Evolutionary conservation across 2,888 invertebrate genomes (phyloP).

Genomic region (Ypsolopha scabrella): DNA sequence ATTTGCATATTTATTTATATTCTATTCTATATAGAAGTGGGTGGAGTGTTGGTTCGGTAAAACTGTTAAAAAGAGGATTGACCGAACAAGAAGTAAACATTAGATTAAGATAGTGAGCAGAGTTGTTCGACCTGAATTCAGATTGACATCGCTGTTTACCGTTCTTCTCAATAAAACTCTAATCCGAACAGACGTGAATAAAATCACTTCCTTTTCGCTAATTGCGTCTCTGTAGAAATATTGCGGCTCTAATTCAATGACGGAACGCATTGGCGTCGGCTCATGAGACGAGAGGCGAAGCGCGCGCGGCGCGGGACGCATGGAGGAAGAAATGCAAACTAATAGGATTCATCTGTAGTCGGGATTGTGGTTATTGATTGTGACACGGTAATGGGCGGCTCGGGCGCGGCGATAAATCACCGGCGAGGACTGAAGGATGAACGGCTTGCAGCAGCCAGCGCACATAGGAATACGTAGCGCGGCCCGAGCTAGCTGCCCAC

Average conservation of each 20-base stretch:
- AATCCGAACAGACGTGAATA: neutral
- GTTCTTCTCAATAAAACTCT: neutral
- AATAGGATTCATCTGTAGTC: slow-evolving; percentile 32
- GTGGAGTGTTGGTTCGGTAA: slow-evolving; percentile 17
- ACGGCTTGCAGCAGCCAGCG: slow-evolving; percentile 10
- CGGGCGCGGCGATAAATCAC: slow-evolving; percentile 45
- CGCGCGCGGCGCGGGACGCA: slow-evolving; percentile 5
- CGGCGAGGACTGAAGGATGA: slow-evolving; percentile 17
- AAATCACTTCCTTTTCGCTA: neutral
- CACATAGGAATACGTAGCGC: neutral
- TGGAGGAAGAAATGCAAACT: slow-evolving; percentile 22
- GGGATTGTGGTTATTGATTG: slow-evolving; percentile 49
- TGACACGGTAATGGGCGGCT: slow-evolving; percentile 47
- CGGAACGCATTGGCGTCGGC: neutral
- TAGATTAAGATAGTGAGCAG: slow-evolving; percentile 1
- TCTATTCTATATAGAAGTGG: slow-evolving; percentile 16
- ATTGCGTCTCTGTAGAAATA: neutral
- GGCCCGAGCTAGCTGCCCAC: no score
- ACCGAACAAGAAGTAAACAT: slow-evolving; percentile 11
- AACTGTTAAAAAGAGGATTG: slow-evolving; percentile 17
- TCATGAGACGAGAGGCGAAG: neutral
- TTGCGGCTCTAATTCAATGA: slow-evolving; percentile 2
- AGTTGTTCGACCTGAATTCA: neutral
- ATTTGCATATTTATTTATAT: slow-evolving; percentile 45
- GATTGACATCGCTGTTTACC: neutral